A percentile compares a stretch with the other conserved stretches of the same genome.
These are phyloP conservation scores for Trochalopteron elliotii DNA, from an alignment of 2,113 vertebrate species.

Conservation along the genomic window DNA sequence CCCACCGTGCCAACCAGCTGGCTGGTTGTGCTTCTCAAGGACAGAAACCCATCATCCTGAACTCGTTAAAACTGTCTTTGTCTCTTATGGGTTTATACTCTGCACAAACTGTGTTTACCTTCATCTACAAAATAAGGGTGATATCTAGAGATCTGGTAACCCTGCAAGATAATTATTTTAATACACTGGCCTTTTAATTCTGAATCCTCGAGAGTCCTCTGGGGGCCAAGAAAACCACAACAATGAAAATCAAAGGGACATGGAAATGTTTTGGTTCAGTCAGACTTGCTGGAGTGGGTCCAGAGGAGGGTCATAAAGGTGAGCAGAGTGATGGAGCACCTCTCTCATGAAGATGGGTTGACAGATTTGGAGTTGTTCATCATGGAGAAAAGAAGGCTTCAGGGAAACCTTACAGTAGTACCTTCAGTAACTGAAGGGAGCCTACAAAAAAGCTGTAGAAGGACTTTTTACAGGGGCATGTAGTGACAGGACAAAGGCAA, in stretches of 20 bases:
- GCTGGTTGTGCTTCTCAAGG: neutral
- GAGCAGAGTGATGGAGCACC: neutral
- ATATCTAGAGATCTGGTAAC: neutral
- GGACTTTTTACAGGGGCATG: neutral
- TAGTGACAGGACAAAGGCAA: neutral
- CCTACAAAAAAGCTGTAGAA: neutral
- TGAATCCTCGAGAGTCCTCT: neutral
- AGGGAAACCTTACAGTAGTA: neutral
- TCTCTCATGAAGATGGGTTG: neutral
- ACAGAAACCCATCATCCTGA: neutral
- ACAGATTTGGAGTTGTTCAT: neutral
- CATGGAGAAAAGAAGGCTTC: neutral
- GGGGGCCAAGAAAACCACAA: neutral
- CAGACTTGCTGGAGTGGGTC: neutral
- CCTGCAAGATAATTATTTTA: conserved; percentile 15
- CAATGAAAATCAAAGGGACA: neutral
- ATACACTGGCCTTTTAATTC: neutral
- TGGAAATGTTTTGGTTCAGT: neutral
- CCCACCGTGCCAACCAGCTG: rapidly evolving
- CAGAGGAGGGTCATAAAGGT: neutral
- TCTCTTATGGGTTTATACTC: neutral
- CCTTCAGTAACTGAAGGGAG: neutral
- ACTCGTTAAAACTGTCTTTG: neutral
- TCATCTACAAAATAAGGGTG: neutral
- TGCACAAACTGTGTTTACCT: neutral